Conservation (phyloP, 2,113 vertebrate genomes). For the Datnioides undecimradiatus region DNA sequence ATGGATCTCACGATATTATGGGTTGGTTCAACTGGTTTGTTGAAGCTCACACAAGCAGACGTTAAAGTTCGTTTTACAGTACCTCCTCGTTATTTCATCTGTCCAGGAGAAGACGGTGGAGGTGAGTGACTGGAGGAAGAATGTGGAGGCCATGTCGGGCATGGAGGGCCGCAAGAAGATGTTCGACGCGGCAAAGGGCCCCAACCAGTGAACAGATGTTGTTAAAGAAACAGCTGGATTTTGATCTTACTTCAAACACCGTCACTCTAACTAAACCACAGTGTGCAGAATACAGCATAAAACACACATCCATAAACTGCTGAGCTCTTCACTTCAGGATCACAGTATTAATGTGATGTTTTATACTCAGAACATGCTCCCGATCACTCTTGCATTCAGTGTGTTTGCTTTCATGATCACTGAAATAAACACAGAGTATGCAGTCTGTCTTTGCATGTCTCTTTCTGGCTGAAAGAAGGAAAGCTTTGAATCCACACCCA, state of each 20-base stretch:
- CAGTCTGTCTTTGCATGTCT: neutral
- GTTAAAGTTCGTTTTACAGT: too few species aligned
- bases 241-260: neutral
- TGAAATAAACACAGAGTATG: constrained; percentile 35
- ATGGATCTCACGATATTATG: too few species aligned
- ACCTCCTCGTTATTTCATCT: neutral
- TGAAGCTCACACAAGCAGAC: too few species aligned
- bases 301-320: neutral
- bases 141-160: constrained; percentile 90
- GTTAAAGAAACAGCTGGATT: neutral
- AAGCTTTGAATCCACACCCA: neutral
- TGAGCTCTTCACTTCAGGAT: neutral
- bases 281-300: neutral
- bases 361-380: neutral
- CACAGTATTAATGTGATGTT: neutral
- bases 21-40: too few species aligned
- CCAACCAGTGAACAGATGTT: constrained; percentile 62
- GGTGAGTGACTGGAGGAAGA: constrained; percentile 95
- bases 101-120: constrained; percentile 77
- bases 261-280: neutral
- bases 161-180: constrained; percentile 97
- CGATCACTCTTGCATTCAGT: neutral
- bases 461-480: neutral
- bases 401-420: constrained; percentile 1
- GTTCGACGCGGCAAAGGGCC: constrained; percentile 85